These are phyloP conservation scores for Pachypeltis micranthus DNA, from an alignment of 1,140 invertebrate species.

Conservation along the genomic window DNA sequence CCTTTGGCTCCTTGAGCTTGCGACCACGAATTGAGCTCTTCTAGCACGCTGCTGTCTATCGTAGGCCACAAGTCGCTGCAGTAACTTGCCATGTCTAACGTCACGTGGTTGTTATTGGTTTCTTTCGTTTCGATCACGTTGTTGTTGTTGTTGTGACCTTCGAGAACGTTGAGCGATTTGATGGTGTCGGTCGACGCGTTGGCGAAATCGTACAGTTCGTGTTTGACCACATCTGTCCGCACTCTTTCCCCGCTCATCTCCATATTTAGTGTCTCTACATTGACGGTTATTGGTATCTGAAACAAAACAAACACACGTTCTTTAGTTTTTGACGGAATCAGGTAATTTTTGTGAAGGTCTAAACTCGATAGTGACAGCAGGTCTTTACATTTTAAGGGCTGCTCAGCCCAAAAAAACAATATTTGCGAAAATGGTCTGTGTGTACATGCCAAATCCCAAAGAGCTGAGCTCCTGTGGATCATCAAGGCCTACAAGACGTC, in stretches of 20 bases:
- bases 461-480: too few relatives aligned
- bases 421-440: too few relatives aligned
- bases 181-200: not conserved
- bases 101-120: slow-evolving; percentile 27
- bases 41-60: slow-evolving; percentile 56
- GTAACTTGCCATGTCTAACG: slow-evolving; percentile 28
- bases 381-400: too few relatives aligned
- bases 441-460: too few relatives aligned
- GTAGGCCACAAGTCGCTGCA: slow-evolving; percentile 30
- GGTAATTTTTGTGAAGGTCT: too few relatives aligned
- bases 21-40: slow-evolving; percentile 69
- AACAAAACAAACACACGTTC: not conserved
- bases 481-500: too few relatives aligned
- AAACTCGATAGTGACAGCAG: too few relatives aligned
- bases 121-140: slow-evolving; percentile 17
- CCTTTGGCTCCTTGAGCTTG: slow-evolving; percentile 38
- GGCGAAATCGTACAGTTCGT: slow-evolving; percentile 13
- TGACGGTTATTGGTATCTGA: not conserved
- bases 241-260: slow-evolving; percentile 1
- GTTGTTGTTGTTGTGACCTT: not conserved
- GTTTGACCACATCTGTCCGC: not conserved
- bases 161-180: not conserved
- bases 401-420: too few relatives aligned
- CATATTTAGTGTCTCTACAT: slow-evolving; percentile 7
- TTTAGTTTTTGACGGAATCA: too few relatives aligned